Base-by-base conservation (phyloP, 2,888 invertebrate species). In the Therioaphis trifolii region DNA sequence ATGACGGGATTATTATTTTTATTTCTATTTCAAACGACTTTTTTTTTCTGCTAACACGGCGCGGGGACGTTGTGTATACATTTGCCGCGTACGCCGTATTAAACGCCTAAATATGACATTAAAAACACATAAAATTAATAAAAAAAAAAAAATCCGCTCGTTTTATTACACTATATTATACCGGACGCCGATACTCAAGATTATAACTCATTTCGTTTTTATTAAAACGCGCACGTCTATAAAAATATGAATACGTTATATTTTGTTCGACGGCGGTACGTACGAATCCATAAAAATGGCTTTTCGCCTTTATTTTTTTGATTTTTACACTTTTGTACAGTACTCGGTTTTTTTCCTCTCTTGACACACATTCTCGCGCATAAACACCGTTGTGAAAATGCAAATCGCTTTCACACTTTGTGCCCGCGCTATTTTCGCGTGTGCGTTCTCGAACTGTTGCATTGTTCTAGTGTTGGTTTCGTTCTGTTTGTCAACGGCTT, bases 401-500 rank as follows among this genome's bases (percentile, higher is more conserved):
- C 61, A 76, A 76, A 76, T 61, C 27, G 46, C 43, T 61, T 76
- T 76, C n/a, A 75, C 75, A 61, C 27, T n/a, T 24, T 18, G 35
- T 4, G 40, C n/a, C 24, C 40, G 21, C 52, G 18, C 35, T 7
- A 12, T 43, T 69, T 43, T 35, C 40, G 24, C 46, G 27, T 7
- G 27, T 24, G 40, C 24, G 5, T 72, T 14, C 27, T 7, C 24
- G n/a, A 46, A 76, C 43, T 46, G 46, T 69, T 27, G 61, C n/a
- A 5, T 46, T 76, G 11, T 55, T 11, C 35, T 21, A 40, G 40
- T 74, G 58, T 27, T 61, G 12, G 58, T 75, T 75, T 75, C 27
- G 18, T 61, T 76, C 27, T 43, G 43, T 76, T 76, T 43, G 75
- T 58, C 63, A 21, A 63, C 63, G 46, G 29, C 49, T 43, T 55